phyloP scores from a whole-genome alignment of 2,888 invertebrate species.

The Ectemnius cavifrons region DNA sequence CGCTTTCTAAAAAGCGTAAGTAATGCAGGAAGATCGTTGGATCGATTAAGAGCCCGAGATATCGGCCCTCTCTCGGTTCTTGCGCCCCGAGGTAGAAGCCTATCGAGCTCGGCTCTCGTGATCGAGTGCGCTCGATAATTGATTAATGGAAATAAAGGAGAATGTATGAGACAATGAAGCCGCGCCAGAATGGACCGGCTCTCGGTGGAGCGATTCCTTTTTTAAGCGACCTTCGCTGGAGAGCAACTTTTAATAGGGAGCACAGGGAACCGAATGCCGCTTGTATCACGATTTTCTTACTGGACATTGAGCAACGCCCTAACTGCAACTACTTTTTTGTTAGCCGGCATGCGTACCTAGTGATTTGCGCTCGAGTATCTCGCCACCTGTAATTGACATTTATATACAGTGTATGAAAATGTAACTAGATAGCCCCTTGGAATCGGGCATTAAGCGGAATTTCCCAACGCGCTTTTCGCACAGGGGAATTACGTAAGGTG shows the following conservation, averaged over 20 bases:
- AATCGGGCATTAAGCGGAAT: not conserved
- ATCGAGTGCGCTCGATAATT: constrained; percentile 54
- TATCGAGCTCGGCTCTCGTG: constrained; percentile 22
- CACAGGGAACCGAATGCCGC: not conserved
- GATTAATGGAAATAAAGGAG: constrained; percentile 58
- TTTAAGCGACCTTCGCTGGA: not conserved
- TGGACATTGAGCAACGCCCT: not conserved
- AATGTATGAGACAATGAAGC: constrained; percentile 45
- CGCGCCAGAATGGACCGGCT: constrained; percentile 10
- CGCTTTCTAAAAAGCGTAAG: constrained; percentile 64
- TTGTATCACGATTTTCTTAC: not conserved
- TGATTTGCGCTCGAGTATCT: too few species aligned
- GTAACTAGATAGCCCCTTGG: not conserved
- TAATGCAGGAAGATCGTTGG: constrained; percentile 55
- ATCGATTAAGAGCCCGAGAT: constrained; percentile 45
- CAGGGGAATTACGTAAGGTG: not conserved
- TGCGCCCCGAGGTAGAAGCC: constrained; percentile 12
- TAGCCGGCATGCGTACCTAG: too few species aligned
- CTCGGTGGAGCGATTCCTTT: not conserved
- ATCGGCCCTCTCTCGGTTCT: constrained; percentile 30
- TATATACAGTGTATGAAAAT: not conserved
- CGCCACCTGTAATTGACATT: not conserved
- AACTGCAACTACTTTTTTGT: not conserved
- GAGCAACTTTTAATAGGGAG: not conserved
- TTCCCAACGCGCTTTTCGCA: not conserved